Base-by-base conservation (phyloP, 35 echinoderm and acorn worm species). In the Lytechinus variegatus region DNA sequence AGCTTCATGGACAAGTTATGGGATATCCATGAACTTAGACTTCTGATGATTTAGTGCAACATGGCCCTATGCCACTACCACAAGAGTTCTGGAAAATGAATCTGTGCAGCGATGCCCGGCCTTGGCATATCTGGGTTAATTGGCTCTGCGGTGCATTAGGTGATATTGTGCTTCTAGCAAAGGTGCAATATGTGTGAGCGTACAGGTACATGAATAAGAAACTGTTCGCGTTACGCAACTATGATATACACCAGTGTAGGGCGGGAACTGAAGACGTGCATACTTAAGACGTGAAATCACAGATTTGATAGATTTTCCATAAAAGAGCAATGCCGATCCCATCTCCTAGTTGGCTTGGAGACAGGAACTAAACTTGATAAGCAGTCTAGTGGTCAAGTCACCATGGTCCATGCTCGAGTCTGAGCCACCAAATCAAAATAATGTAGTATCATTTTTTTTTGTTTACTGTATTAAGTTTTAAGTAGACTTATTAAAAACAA, bases 41-140 rank as follows among this genome's bases (percentile, higher is more conserved):
- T 44, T 44, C 33, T 44, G 33, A 44, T 44, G 33, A 44, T 44
- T 44, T 44, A 44, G 33, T 44, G 33, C 2, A 44, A 44, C 33
- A 44, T 44, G 33, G 33, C 56, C 56, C 9, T 10, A 11, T 11
- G 56, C 56, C 13, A 13, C 9, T 58, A 57, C 13, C 58, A 16
- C 61, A 57, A 13, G 13, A 94, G 93, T 61, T 16, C 66, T 79
- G 66, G 66, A 79, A 79, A 79, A 79, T 16, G n/a, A 79, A 79
- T 79, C 66, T 79, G 66, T 79, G 16, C 66, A 79, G 66, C n/a
- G 19, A 79, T 79, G 66, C 66, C 14, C 66, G n/a, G n/a, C 66
- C 66, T 79, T 79, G 66, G 66, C 66, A 24, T 79, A 79, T 79
- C 66, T 79, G 14, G 66, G 66, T 79, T 79, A 79, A 79, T 79